Base-by-base conservation (phyloP, 2,113 vertebrate species). In the Lonchura striata region DNA sequence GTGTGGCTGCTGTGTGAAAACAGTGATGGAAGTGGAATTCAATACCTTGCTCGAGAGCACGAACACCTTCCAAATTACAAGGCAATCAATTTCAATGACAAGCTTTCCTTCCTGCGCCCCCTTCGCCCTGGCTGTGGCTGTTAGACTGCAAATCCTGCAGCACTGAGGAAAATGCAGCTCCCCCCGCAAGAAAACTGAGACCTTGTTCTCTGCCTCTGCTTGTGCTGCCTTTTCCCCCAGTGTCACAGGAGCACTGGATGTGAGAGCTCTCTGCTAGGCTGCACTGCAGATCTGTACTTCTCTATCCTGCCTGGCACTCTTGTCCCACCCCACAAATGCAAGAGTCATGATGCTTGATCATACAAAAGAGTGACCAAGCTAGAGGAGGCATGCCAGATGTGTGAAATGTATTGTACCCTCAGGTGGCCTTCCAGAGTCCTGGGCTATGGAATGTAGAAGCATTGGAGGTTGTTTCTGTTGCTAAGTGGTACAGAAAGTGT, bases 81-180 rank as follows among this genome's bases (percentile, higher is more conserved):
- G 5, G 53, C 8, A 27, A 77, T 77, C 2, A 0, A 33, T 0
- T 59, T 86, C 61, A 77, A 77, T 1, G 44, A 92, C 61, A 74
- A 70, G 39, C 68, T 93, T 27, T 92, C 92, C 3, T 93, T 88
- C 50, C 71, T 93, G 63, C 65, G 52, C 3, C 94, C 92, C n/a
- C 88, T 96, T 47, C 41, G 5, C 6, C 52, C 85, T 1, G 91
- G 93, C 9, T 2, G 17, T 46, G 3, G 3, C 17, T 27, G 3
- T 23, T 89, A 83, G 77, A 12, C 6, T 37, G 16, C 33, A 46
- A 16, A 44, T 16, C 60, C 33, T n/a, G 14, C 10, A 20, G 2
- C 0, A 1, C 30, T 28, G 30, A 63, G 31, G 9, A 13, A 54
- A 41, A 35, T 28, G 54, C 65, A 69, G 18, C 13, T n/a, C n/a